These are phyloP conservation scores for Saturnia japonica DNA, from an alignment of 2,888 invertebrate genomes.

Conservation along the genomic window DNA sequence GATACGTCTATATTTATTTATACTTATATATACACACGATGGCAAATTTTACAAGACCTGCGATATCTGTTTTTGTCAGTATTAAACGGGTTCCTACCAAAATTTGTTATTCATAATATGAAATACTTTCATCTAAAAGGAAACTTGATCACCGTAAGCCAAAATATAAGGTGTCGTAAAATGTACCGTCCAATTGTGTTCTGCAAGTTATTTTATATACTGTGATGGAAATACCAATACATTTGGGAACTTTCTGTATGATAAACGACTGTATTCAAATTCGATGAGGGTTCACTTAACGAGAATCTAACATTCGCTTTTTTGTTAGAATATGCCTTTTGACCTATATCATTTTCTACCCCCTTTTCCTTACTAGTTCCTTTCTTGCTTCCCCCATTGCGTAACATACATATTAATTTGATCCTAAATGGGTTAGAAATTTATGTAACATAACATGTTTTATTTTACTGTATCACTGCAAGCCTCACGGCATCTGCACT, in stretches of 20 bases:
- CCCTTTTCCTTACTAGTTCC: neutral
- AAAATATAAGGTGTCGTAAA: slow-evolving; percentile 36
- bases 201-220: slow-evolving; percentile 16
- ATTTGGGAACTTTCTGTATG: slow-evolving; percentile 26
- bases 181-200: slow-evolving; percentile 32
- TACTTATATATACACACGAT: neutral
- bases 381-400: neutral
- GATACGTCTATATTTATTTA: neutral
- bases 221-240: slow-evolving; percentile 20
- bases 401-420: neutral
- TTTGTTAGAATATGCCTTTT: slow-evolving; percentile 14
- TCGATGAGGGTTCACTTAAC: slow-evolving; percentile 27
- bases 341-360: slow-evolving; percentile 8
- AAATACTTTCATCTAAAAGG: slow-evolving; percentile 12
- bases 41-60: neutral
- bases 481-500: too few relatives aligned
- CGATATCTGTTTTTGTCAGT: neutral
- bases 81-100: neutral
- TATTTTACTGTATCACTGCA: too few relatives aligned
- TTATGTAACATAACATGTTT: too few relatives aligned
- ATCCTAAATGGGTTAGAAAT: neutral
- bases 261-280: slow-evolving; percentile 28
- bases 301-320: slow-evolving; percentile 23
- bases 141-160: slow-evolving; percentile 23
- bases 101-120: slow-evolving; percentile 1